Conservation (phyloP, 2,888 invertebrate species). For the Chrysotoxum bicinctum region DNA sequence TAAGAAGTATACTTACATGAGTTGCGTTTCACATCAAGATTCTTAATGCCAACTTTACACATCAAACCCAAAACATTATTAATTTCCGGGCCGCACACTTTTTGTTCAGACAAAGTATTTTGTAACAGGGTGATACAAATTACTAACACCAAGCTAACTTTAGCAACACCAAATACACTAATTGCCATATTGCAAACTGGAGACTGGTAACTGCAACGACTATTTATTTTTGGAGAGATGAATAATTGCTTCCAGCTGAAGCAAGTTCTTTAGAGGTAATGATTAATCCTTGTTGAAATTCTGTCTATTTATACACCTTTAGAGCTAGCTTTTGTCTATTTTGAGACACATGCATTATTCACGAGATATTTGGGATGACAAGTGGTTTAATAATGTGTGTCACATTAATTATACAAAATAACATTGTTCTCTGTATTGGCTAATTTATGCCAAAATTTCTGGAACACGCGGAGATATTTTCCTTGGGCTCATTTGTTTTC, state of each 20-base stretch:
- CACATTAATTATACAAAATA: constrained; percentile 28
- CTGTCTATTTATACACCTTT: constrained; percentile 26
- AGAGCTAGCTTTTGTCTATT: constrained; percentile 4
- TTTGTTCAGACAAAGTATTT: background rate
- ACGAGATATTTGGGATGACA: constrained; percentile 28
- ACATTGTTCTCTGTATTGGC: constrained; percentile 32
- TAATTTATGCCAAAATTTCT: constrained; percentile 24
- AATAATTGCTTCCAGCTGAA: constrained; percentile 30
- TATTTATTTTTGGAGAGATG: background rate
- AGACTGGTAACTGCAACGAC: background rate
- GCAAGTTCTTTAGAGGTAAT: constrained; percentile 28
- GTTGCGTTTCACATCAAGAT: background rate
- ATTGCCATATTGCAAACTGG: background rate
- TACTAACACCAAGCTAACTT: background rate
- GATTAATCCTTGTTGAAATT: constrained; percentile 28
- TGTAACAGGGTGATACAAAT: background rate
- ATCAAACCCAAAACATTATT: constrained; percentile 6
- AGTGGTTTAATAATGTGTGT: constrained; percentile 31
- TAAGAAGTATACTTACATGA: background rate
- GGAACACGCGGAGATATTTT: constrained; percentile 23
- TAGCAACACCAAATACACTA: background rate
- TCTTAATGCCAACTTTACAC: background rate
- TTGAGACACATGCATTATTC: background rate
- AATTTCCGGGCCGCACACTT: constrained; percentile 2
- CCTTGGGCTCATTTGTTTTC: constrained; percentile 4